Evolutionary conservation across 2,113 vertebrate species (phyloP).

Genomic region (Cyprinodon tularosa): DNA sequence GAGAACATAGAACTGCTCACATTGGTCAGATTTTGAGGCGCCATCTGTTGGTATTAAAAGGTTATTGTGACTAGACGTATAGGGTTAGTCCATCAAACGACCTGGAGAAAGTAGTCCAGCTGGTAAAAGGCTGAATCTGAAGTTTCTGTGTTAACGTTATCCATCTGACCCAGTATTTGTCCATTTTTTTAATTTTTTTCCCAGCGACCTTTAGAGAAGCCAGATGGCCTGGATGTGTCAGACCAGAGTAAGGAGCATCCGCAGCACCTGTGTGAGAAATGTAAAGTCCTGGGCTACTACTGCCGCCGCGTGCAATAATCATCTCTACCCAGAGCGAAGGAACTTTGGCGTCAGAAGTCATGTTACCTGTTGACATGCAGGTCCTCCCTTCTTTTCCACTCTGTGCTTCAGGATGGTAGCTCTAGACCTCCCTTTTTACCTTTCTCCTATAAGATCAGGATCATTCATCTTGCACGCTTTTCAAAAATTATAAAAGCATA

Average conservation of each 20-base stretch:
- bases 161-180: slow-evolving; percentile 36
- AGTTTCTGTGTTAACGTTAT: not conserved
- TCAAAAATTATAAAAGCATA: slow-evolving; percentile 32
- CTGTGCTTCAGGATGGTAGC: slow-evolving; percentile 14
- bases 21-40: not conserved
- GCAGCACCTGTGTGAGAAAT: slow-evolving; percentile 98
- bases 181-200: slow-evolving; percentile 27
- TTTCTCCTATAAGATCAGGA: slow-evolving; percentile 20
- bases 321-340: slow-evolving; percentile 36
- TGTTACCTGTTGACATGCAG: slow-evolving; percentile 8
- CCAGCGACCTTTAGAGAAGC: slow-evolving; percentile 97
- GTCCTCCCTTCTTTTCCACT: slow-evolving; percentile 20
- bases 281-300: slow-evolving; percentile 99
- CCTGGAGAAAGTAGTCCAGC: not conserved
- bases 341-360: slow-evolving; percentile 28
- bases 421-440: slow-evolving; percentile 7
- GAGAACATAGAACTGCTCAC: not conserved
- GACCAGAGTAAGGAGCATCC: slow-evolving; percentile 99
- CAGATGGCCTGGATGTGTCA: slow-evolving; percentile 95
- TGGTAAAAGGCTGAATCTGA: not conserved
- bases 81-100: not conserved
- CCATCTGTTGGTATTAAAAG: not conserved
- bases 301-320: slow-evolving; percentile 98
- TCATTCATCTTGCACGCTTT: slow-evolving; percentile 51
- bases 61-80: not conserved